Base-by-base conservation (phyloP, 1,140 invertebrate species). In the Plectrocnemia conspersa region DNA sequence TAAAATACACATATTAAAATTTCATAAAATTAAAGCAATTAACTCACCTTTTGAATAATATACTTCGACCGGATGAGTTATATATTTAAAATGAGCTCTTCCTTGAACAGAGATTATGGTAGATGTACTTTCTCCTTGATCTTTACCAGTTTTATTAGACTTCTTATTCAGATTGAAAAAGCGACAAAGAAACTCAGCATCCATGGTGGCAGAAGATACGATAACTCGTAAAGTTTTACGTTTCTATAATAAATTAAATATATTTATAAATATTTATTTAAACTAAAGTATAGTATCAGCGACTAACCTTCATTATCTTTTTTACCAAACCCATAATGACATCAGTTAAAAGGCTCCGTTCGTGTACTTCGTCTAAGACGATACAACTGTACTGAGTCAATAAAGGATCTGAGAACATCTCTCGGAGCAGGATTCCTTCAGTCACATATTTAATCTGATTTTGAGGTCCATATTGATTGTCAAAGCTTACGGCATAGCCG, bases 351-450 rank as follows among this genome's bases (percentile, higher is more conserved):
- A 96, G 74, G 3, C 87, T 93, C 48, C 96, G 77, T 72, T 99
- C 96, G 65, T 99, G 96, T 0, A 93, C 93, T 79, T 99, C 97
- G 69, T 98, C 97, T 10, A 99, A 70, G 64, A 99, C 89, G 9
- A 99, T 83, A 2, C 92, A 87, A 29, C 84, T 86, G 68, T 97
- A 98, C 57, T 86, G 84, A 58, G 85, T 85, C 1, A 98, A 75
- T 11, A 99, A 70, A 0, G 96, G 96, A 75, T 98, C 95, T 1
- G 81, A 80, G 79, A 98, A 93, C 80, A 98, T 91, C 77, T 98
- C 95, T 29, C 92, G 73, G 4, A 98, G 75, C 7, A 99, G 69
- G 60, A 98, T 89, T 2, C 95, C 97, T 76, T 98, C 95, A 0
- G 97, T 98, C 80, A 98, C 85, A 65, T 89, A 98, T 85, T 92